Conservation (phyloP, 2,113 vertebrate species). For the Mobula hypostoma region DNA sequence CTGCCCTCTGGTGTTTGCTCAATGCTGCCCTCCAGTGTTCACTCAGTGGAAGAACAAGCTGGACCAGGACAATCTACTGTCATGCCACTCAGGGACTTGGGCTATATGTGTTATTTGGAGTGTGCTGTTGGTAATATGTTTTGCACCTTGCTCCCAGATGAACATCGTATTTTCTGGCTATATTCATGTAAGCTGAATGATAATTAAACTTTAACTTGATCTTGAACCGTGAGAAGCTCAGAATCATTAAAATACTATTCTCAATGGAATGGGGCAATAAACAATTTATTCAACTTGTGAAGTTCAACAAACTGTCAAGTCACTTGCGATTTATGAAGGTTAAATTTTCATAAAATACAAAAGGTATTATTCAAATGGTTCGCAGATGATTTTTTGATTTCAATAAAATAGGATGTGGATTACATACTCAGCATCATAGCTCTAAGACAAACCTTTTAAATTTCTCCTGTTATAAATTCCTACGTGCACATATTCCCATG, state of each 20-base stretch:
- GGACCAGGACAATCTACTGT: too few species aligned
- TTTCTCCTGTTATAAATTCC: neutral
- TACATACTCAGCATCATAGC: neutral
- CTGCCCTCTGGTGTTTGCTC: too few species aligned
- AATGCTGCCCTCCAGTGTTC: too few species aligned
- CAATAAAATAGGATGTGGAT: neutral
- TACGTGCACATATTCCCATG: neutral
- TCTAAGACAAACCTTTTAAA: neutral
- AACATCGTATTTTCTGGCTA: too few species aligned
- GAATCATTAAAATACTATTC: constrained; percentile 8
- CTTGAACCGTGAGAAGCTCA: neutral
- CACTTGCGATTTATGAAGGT: neutral
- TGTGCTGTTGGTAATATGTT: too few species aligned
- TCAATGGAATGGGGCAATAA: neutral
- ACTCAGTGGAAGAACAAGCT: too few species aligned
- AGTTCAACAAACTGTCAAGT: neutral
- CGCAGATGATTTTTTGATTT: neutral
- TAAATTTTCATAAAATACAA: neutral
- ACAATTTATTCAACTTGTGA: neutral
- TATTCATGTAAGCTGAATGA: too few species aligned
- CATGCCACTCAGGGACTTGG: too few species aligned
- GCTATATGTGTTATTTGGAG: too few species aligned
- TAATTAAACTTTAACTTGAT: too few species aligned
- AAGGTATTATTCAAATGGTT: neutral
- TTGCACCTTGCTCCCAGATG: too few species aligned